Evolutionary conservation across 1,140 invertebrate genomes (phyloP), one percentile per base, ranked within the genome.

Genomic region (Conus betulinus): DNA sequence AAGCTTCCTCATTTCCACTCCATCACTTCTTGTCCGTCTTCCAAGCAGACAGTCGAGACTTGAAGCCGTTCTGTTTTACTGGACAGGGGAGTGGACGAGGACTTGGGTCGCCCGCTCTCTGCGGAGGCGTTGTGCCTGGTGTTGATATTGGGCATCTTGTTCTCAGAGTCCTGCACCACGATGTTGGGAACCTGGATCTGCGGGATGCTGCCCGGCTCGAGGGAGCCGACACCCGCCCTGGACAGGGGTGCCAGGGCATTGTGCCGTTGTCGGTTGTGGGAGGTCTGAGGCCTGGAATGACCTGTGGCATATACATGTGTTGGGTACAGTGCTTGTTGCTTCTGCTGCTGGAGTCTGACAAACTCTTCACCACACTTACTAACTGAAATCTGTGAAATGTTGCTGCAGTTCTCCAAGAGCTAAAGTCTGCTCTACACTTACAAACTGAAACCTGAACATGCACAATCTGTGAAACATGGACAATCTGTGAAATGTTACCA

Each of bases 141-240:
- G 15, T 27, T 55, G 57, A 52, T 27, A 63, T 78, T 25, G 53
- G 71, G 57, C 20, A 15, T 17, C 51, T 25, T 60, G 87, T 11
- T 67, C 23, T 76, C 82, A 25, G 79, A 17, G 20, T 88, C 39
- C 25, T 60, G 23, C 71, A 87, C 53, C 52, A 85, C 86, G 52
- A 89, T 87, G 83, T 51, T 57, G 23, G 89, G 89, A n/a, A 88
- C 39, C 25, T 63, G 67, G 81, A 52, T 25, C 85, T 55, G 3
- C 63, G 17, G 51, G 57, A 87, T 7, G 51, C 67, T 13, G 20
- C 53, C 7, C 85, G 27, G 55, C n/a, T 57, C 0, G 86, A 57
- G 23, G 90, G 90, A 8, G 90, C 90, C 23, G 90, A 90, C 13
- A 85, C 78, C n/a, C 3, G 87, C 88, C 15, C 90, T 67, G 57